These are phyloP conservation scores for Oligia latruncula DNA, from an alignment of 2,888 invertebrate species.

Conservation along the genomic window DNA sequence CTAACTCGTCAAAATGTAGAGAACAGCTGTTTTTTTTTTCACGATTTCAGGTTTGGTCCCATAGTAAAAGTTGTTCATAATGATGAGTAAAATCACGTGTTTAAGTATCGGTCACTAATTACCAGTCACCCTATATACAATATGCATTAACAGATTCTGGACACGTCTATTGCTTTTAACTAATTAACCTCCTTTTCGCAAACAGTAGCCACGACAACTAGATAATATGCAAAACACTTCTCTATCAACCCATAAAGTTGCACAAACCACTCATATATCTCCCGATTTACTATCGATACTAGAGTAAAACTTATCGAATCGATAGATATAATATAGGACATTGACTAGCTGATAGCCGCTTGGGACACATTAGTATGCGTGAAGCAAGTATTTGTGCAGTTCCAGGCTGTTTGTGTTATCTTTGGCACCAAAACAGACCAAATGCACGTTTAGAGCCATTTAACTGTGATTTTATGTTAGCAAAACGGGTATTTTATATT, in stretches of 20 bases:
- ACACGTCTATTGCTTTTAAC: constrained; percentile 14
- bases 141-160: constrained; percentile 18
- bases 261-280: constrained; percentile 40
- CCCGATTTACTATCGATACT: constrained; percentile 49
- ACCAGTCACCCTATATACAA: background rate
- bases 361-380: constrained; percentile 65
- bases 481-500: constrained; percentile 31
- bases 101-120: too few species aligned
- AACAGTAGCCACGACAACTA: constrained; percentile 27
- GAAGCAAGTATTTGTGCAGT: constrained; percentile 58
- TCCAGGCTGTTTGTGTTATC: constrained; percentile 57
- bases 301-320: constrained; percentile 55
- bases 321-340: constrained; percentile 47
- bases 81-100: too few species aligned
- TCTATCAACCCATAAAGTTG: constrained; percentile 37
- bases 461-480: constrained; percentile 50
- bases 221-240: constrained; percentile 46
- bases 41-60: too few species aligned
- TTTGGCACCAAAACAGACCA: constrained; percentile 60
- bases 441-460: constrained; percentile 52
- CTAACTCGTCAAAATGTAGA: too few species aligned
- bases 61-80: too few species aligned
- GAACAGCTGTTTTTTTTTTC: too few species aligned
- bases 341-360: constrained; percentile 40
- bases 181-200: constrained; percentile 40